A percentile compares a stretch with the other conserved stretches of the same genome.
Evolutionary conservation across 1,140 invertebrate species (phyloP).

Genomic region (Geopemphigus sp.): DNA sequence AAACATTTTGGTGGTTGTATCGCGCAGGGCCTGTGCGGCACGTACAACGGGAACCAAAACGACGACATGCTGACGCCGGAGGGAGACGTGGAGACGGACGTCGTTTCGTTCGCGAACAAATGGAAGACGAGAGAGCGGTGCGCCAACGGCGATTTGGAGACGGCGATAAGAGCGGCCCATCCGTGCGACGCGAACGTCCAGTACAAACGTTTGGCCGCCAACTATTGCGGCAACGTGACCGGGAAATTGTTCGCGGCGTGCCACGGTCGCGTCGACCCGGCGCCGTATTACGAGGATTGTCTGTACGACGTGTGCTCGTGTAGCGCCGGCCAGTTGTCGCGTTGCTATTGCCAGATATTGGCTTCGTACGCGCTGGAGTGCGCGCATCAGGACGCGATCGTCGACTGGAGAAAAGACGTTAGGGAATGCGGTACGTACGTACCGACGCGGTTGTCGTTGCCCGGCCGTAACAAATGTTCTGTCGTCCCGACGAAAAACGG

Average conservation of each 20-base stretch:
- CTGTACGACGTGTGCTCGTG: conserved; percentile 85
- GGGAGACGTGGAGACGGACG: conserved; percentile 74
- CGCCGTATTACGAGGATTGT: conserved; percentile 75
- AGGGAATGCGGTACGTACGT: conserved; percentile 68
- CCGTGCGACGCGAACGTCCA: conserved; percentile 71
- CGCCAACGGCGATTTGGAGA: conserved; percentile 57
- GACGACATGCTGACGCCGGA: conserved; percentile 87
- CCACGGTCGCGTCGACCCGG: conserved; percentile 74
- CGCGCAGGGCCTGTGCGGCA: conserved; percentile 79
- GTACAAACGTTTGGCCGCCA: conserved; percentile 67
- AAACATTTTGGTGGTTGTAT: too few species aligned
- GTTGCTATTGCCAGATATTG: conserved; percentile 77
- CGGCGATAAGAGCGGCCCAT: conserved; percentile 59
- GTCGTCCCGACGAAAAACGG: too few species aligned
- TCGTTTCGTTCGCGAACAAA: conserved; percentile 78
- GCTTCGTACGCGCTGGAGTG: conserved; percentile 79
- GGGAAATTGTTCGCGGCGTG: conserved; percentile 66
- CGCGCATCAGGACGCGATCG: conserved; percentile 65
- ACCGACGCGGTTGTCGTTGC: too few species aligned
- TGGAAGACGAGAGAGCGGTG: conserved; percentile 81
- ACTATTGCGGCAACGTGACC: conserved; percentile 68
- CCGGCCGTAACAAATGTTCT: too few species aligned
- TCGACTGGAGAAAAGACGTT: conserved; percentile 75
- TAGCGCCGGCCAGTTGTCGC: conserved; percentile 57
- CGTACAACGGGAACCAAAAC: conserved; percentile 80